phyloP scores from a whole-genome alignment of 1,140 invertebrate species.

The Drosophila trapezifrons region DNA sequence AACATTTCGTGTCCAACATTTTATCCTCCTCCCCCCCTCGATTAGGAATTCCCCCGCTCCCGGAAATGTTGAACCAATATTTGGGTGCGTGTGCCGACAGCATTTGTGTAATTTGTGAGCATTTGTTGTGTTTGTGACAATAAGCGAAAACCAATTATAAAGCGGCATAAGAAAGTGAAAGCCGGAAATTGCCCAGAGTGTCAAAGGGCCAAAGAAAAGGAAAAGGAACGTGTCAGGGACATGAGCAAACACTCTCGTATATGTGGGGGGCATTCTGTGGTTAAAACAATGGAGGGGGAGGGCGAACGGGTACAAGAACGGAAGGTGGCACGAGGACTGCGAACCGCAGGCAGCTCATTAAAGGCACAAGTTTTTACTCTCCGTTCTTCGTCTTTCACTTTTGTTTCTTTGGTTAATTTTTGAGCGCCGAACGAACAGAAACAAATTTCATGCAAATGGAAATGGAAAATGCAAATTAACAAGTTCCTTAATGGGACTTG shows the following conservation, averaged over 20 bases:
- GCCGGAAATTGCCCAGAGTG: slow-evolving; percentile 62
- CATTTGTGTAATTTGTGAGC: slow-evolving; percentile 60
- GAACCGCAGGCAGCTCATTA: slow-evolving; percentile 58
- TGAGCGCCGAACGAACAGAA: slow-evolving; percentile 22
- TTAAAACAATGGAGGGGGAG: not conserved
- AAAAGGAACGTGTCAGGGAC: slow-evolving; percentile 21
- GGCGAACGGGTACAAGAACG: too few species aligned
- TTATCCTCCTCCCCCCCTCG: slow-evolving; percentile 24
- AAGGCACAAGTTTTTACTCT: slow-evolving; percentile 35
- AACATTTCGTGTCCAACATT: slow-evolving; percentile 60
- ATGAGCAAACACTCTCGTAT: slow-evolving; percentile 7
- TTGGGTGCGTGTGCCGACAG: slow-evolving; percentile 27
- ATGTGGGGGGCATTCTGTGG: too few species aligned
- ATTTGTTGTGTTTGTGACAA: slow-evolving; percentile 63
- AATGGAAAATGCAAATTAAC: slow-evolving; percentile 66
- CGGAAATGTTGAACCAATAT: slow-evolving; percentile 44
- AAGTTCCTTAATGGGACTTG: slow-evolving; percentile 56
- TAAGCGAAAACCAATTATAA: slow-evolving; percentile 70
- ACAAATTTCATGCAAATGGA: slow-evolving; percentile 49
- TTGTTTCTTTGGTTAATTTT: slow-evolving; percentile 41
- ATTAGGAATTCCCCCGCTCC: slow-evolving; percentile 17
- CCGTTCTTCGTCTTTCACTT: slow-evolving; percentile 11
- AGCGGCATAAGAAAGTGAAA: slow-evolving; percentile 52
- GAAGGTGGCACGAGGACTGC: too few species aligned
- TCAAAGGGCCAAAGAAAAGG: slow-evolving; percentile 24